Conservation (phyloP, 2,888 invertebrate species). For the Ecliptopera silaceata region DNA sequence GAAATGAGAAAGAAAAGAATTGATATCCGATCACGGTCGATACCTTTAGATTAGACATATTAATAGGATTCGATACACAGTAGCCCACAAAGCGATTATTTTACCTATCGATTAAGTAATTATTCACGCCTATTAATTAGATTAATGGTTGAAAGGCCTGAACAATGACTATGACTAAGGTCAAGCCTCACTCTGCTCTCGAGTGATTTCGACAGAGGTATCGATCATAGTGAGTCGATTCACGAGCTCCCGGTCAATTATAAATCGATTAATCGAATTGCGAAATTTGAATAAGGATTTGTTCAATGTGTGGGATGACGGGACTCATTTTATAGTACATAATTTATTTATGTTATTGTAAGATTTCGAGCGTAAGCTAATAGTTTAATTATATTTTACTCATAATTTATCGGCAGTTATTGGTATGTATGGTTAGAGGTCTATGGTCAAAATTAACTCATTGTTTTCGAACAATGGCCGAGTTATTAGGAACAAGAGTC, state of each 20-base stretch:
- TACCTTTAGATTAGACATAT: too few relatives aligned
- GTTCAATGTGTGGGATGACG: not conserved
- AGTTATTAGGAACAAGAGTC: constrained; percentile 15
- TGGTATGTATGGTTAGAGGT: not conserved
- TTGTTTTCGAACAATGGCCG: constrained; percentile 19
- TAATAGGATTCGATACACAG: constrained; percentile 12
- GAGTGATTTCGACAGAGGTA: constrained; percentile 25
- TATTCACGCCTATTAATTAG: constrained; percentile 15
- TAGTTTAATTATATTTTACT: not conserved
- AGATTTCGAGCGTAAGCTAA: too few relatives aligned
- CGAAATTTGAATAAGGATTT: constrained; percentile 11
- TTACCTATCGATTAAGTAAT: constrained; percentile 4
- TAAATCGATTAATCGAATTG: constrained; percentile 12
- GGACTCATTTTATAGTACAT: not conserved
- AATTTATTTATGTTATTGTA: too few relatives aligned
- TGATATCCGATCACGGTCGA: too few relatives aligned
- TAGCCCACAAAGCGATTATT: not conserved
- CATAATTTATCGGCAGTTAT: too few relatives aligned
- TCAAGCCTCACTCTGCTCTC: constrained; percentile 18
- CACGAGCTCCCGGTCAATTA: constrained; percentile 10
- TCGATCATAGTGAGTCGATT: constrained; percentile 29
- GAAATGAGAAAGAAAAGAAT: too few relatives aligned
- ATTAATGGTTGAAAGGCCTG: constrained; percentile 16
- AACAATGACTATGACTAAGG: constrained; percentile 21
- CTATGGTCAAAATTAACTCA: constrained; percentile 6